Base-by-base conservation (phyloP, 2,888 invertebrate species). In the Drosophila setosimentum region DNA sequence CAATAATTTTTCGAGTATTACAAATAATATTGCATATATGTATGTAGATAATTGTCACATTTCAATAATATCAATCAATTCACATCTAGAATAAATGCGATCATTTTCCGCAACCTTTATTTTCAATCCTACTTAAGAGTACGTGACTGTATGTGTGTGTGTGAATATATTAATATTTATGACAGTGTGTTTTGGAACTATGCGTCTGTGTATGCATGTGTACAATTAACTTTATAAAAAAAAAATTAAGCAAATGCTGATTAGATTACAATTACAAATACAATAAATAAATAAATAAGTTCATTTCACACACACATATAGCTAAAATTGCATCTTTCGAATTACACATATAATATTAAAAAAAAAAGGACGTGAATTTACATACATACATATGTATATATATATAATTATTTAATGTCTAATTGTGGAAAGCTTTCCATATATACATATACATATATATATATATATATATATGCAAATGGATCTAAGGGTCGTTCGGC, bases 11-110 rank as follows among this genome's bases (percentile, higher is more conserved):
- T 62, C 30, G 76, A 73, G 81, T 83, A 80, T 83, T 77, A 72
- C 48, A 76, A 72, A 86, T 78, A 82, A 77, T 85, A 84, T 84
- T 78, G 80, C 77, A 64, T 71, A 68, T 59, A 45, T 48, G 59
- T 63, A 29, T 42, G 59, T 61, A 29, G 49, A 64, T 53, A 54
- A 40, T 59, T 60, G 35, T 73, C 60, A 49, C 55, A 61, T 54
- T 49, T 54, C 33, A 27, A 24, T 42, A 49, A 51, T 55, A 55
- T 58, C 57, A 61, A 58, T 57, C 70, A 76, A 66, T 75, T 58
- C 57, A 70, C 66, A 49, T 66, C 58, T 59, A 54, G 30, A 74
- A 64, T 37, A 30, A 45, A 58, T 54, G 45, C 68, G 55, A 37
- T 27, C 55, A 37, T 48, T 64, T 48, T 32, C 37, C 66, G 24